These are phyloP conservation scores for Chrysogorgia sp. DNA, from an alignment of 92 coral and sea anemone species.

Conservation along the genomic window DNA sequence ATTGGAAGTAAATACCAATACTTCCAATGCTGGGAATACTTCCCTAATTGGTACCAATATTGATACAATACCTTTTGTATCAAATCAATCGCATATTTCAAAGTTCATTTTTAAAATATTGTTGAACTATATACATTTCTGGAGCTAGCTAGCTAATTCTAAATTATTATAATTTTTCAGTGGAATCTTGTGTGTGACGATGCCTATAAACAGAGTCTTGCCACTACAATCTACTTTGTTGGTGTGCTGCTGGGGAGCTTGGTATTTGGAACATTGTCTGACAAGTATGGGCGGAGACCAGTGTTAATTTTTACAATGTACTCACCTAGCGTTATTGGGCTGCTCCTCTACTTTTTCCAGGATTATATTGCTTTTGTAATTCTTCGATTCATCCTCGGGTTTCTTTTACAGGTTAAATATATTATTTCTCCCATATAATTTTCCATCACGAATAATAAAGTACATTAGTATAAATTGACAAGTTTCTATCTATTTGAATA, in stretches of 20 bases:
- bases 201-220: constrained; percentile 26
- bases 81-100: no score
- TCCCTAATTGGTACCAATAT: no score
- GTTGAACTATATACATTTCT: no score
- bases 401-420: constrained; percentile 21
- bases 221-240: constrained; percentile 20
- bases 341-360: constrained; percentile 1
- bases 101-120: no score
- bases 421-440: no score
- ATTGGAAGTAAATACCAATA: no score
- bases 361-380: constrained; percentile 31
- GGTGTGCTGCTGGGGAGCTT: constrained; percentile 24
- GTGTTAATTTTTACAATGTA: constrained; percentile 14
- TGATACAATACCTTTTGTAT: no score
- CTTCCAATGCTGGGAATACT: no score
- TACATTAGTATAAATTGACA: no score
- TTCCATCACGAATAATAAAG: no score
- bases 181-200: constrained; percentile 45
- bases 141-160: no score
- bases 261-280: constrained; percentile 36
- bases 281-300: constrained; percentile 32
- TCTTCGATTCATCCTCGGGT: constrained; percentile 29
- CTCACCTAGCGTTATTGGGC: not conserved
- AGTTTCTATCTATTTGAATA: no score
- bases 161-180: not conserved